Base-by-base conservation (phyloP, 2,888 invertebrate genomes). In the Parnassius mnemosyne region DNA sequence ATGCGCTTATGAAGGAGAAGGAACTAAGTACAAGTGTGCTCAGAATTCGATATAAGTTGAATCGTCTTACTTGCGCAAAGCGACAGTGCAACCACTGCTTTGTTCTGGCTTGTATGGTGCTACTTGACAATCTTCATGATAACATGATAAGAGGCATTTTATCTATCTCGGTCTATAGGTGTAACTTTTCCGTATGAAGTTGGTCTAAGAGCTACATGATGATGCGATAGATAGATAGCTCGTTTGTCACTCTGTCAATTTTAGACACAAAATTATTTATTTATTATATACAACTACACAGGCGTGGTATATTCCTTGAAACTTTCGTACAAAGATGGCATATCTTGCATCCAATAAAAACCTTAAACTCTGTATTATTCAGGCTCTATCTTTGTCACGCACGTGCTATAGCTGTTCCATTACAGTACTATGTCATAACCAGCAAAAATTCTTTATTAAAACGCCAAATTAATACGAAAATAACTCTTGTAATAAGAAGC, bases 371-470 rank as follows among this genome's bases (percentile, higher is more conserved):
- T 76, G 77, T 80, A 79, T 80, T 87, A 85, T 87, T 86, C 83
- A 88, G 84, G 83, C 83, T 80, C 74, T 75, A 80, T 88, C 89
- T 89, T 89, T 89, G 89, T 89, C 89, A 89, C 89, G 89, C 89
- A 89, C 89, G 75, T 81, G 79, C 78, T 77, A 79, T 83, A 78
- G 85, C 81, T 76, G 83, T 83, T 86, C 87, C 88, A 89, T 89
- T 89, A 89, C 83, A 83, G 83, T 88, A 87, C 87, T 86, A 87
- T 80, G 84, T 77, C 78, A 77, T 65, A 68, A 79, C 81, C 74
- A 81, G 64, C 46, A 70, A 74, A 68, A 53, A 57, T 57, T 61
- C 70, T 53, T 66, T 34, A 54, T 47, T 51, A 10, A 2, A 63
- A 65, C 43, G 1, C 5, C 53, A 50, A 66, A 54, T 0, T 3